These are phyloP conservation scores for Parazoanthus swiftii DNA, from an alignment of 92 coral and sea anemone genomes.

Conservation along the genomic window DNA sequence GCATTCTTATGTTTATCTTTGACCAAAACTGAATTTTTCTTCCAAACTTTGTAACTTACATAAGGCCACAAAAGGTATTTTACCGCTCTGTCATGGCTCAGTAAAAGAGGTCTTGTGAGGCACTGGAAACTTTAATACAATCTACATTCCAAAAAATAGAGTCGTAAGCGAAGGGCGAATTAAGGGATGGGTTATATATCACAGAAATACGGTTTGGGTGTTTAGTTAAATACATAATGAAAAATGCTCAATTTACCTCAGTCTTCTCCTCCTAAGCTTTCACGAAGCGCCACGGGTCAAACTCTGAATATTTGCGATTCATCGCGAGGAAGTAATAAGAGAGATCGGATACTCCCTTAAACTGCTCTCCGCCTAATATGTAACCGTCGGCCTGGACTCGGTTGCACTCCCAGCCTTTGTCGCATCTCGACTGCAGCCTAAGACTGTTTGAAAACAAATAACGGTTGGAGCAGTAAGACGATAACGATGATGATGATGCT, in stretches of 20 bases:
- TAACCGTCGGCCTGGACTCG: background rate
- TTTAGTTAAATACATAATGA: no score
- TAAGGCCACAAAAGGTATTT: no score
- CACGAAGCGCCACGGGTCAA: slow-evolving; percentile 3
- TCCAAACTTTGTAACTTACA: no score
- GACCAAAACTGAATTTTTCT: no score
- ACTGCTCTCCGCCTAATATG: background rate
- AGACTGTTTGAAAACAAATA: background rate
- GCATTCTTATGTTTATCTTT: no score
- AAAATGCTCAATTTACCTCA: background rate
- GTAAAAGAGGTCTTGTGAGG: no score
- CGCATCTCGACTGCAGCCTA: slow-evolving; percentile 8
- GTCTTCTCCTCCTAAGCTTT: background rate
- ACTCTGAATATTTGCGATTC: background rate
- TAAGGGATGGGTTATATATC: no score
- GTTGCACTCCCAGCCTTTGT: slow-evolving; percentile 10
- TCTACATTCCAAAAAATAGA: no score
- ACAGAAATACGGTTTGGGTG: no score
- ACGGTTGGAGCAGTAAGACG: background rate
- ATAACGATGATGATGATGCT: background rate
- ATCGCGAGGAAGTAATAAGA: background rate
- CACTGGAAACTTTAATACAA: no score
- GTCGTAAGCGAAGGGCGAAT: no score
- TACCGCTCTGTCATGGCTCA: no score
- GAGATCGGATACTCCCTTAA: background rate